phyloP scores from a whole-genome alignment of 2,113 vertebrate genomes.

The Coreoperca whiteheadi region DNA sequence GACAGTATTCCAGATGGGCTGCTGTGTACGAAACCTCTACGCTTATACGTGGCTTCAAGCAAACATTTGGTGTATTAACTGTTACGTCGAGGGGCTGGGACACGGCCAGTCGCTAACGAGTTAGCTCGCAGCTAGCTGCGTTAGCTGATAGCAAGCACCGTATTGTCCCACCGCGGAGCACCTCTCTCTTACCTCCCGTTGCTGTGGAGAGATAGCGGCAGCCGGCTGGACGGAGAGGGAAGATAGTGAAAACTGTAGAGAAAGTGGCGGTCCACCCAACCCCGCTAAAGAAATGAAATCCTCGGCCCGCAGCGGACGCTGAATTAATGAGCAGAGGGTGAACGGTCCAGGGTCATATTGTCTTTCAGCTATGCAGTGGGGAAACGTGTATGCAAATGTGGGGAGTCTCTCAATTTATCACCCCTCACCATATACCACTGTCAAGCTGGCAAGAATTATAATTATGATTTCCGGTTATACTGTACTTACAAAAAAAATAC shows the following conservation, averaged over 20 bases:
- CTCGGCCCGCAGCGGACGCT: not conserved
- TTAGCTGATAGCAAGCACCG: slow-evolving; percentile 65
- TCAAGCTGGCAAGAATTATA: slow-evolving; percentile 54
- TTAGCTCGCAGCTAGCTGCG: slow-evolving; percentile 59
- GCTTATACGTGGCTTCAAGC: not conserved
- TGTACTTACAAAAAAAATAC: not conserved
- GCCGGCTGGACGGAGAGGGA: slow-evolving; percentile 59
- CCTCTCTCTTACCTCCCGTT: slow-evolving; percentile 78
- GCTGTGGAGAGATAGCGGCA: slow-evolving; percentile 68
- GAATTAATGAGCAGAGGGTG: slow-evolving; percentile 61
- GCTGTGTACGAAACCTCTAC: not conserved
- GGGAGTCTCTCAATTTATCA: slow-evolving; percentile 76
- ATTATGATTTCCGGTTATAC: slow-evolving; percentile 67
- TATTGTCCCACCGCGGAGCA: slow-evolving; percentile 65
- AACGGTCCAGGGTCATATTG: slow-evolving; percentile 79
- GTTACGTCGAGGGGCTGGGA: too few species aligned
- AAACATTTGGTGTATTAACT: not conserved
- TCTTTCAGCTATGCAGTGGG: slow-evolving; percentile 80
- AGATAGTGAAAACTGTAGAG: slow-evolving; percentile 15
- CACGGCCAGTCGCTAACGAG: slow-evolving; percentile 18
- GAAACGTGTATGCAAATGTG: slow-evolving; percentile 69
- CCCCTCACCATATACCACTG: slow-evolving; percentile 77
- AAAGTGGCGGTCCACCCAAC: slow-evolving; percentile 21
- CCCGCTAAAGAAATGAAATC: not conserved
- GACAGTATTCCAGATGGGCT: not conserved